Conservation (phyloP, 2,888 invertebrate genomes). For the Eledona agricola region DNA sequence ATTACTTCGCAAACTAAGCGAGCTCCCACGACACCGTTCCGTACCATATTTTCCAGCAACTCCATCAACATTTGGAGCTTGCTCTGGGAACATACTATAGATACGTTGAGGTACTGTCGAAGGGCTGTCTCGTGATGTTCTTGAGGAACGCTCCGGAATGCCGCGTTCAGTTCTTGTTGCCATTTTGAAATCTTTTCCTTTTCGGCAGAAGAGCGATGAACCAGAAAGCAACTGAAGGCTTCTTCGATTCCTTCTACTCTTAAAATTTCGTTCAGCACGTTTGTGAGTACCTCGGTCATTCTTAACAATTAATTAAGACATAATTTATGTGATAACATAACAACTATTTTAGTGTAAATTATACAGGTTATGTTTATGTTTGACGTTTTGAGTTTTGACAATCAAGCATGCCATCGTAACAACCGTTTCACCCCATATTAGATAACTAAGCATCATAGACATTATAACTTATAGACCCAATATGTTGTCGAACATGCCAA, state of each 20-base stretch:
- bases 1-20: conserved; percentile 89
- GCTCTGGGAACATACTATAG: conserved; percentile 76
- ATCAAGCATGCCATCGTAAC: no score
- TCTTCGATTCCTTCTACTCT: conserved; percentile 86
- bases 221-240: conserved; percentile 88
- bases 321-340: no score
- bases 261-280: conserved; percentile 71
- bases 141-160: conserved; percentile 72
- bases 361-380: no score
- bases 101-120: conserved; percentile 76
- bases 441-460: no score
- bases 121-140: conserved; percentile 81
- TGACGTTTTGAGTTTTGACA: no score
- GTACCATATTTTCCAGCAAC: conserved; percentile 79
- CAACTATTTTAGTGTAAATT: no score
- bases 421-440: no score
- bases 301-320: conserved; percentile 37
- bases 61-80: conserved; percentile 79
- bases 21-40: conserved; percentile 73
- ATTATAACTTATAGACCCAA: no score
- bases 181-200: conserved; percentile 73
- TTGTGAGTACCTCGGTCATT: conserved; percentile 71
- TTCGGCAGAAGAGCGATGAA: conserved; percentile 78
- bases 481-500: no score
- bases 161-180: conserved; percentile 73